phyloP scores from a whole-genome alignment of 2,888 invertebrate genomes.

The Antheraea yamamai region DNA sequence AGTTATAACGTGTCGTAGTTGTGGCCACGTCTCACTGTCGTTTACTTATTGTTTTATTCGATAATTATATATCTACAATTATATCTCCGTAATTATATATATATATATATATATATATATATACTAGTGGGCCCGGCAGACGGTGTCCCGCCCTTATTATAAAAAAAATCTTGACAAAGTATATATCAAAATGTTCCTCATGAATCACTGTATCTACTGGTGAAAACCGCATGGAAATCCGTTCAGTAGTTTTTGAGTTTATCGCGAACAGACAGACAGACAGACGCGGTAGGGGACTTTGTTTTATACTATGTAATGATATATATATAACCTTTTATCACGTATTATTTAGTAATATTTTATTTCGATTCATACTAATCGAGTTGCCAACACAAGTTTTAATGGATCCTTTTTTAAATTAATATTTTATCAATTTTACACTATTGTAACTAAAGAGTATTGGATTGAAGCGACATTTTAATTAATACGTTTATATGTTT shows the following conservation, averaged over 20 bases:
- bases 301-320: too few species aligned
- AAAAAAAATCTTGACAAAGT: too few species aligned
- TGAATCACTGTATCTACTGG: too few species aligned
- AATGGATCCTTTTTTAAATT: neutral
- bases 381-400: neutral
- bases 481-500: neutral
- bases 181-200: too few species aligned
- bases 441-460: neutral
- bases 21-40: neutral
- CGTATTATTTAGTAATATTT: conserved; percentile 7
- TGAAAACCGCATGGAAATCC: too few species aligned
- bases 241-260: too few species aligned
- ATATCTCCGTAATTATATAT: too few species aligned
- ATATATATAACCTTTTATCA: neutral
- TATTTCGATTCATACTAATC: neutral
- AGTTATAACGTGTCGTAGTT: conserved; percentile 12
- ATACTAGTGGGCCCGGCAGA: too few species aligned
- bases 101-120: neutral
- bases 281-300: too few species aligned
- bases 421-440: neutral
- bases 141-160: too few species aligned
- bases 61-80: neutral
- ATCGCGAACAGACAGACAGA: too few species aligned
- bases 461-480: neutral
- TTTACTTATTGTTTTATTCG: neutral